phyloP scores from a whole-genome alignment of 1,140 invertebrate species.

The Mya arenaria region DNA sequence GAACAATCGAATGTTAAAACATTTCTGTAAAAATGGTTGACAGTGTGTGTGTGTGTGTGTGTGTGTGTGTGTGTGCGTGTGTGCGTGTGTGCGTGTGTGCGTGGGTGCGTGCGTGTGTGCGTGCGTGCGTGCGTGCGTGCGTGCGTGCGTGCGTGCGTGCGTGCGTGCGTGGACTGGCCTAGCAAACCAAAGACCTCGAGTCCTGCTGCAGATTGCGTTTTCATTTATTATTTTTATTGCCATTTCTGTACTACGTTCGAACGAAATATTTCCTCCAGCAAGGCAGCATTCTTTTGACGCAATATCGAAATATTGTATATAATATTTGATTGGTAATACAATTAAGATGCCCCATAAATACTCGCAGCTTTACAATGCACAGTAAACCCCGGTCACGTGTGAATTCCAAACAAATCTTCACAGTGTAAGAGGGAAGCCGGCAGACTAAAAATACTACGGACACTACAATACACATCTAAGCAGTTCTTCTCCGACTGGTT shows the following conservation, averaged over 20 bases:
- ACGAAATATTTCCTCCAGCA: constrained; percentile 30
- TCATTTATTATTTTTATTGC: no score
- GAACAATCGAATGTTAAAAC: no score
- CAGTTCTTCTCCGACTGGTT: constrained; percentile 92
- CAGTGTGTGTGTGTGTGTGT: no score
- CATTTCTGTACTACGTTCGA: constrained; percentile 28
- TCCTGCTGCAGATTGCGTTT: no score
- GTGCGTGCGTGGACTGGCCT: no score
- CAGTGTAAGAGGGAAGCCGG: constrained; percentile 92
- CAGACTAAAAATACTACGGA: constrained; percentile 95
- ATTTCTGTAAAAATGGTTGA: no score
- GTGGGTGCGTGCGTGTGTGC: no score
- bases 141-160: no score
- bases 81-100: no score
- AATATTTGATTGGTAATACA: constrained; percentile 89
- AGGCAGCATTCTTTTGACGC: constrained; percentile 58
- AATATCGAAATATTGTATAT: constrained; percentile 84
- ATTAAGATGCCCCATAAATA: constrained; percentile 88
- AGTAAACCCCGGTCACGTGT: constrained; percentile 71
- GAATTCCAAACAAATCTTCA: constrained; percentile 85
- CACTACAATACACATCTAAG: constrained; percentile 94
- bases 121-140: no score
- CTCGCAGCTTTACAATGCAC: constrained; percentile 81
- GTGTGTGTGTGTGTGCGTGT: no score
- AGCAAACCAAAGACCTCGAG: no score